Percentiles rank a stretch among this genome's conserved stretches.
These are phyloP conservation scores for Cebus imitator DNA, from an alignment of 2,113 vertebrate species.

Conservation along the genomic window DNA sequence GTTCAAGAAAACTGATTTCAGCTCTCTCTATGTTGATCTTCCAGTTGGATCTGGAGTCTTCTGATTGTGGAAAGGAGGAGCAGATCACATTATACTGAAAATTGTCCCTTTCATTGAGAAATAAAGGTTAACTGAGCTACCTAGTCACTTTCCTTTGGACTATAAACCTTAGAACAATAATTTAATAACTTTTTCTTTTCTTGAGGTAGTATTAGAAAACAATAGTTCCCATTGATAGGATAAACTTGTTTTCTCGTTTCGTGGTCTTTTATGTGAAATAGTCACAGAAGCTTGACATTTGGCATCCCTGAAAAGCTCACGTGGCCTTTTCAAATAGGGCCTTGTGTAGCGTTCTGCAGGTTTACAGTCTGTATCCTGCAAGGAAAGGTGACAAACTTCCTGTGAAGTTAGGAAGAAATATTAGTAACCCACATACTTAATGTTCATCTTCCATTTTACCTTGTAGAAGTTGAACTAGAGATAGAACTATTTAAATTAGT, in stretches of 20 bases:
- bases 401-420: background rate
- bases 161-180: background rate
- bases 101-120: background rate
- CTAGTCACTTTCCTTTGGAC: background rate
- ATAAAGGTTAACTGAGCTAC: background rate
- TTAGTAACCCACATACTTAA: background rate
- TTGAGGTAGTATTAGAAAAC: background rate
- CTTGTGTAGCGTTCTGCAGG: background rate
- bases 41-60: background rate
- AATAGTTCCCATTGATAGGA: background rate
- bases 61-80: background rate
- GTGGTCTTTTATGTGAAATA: background rate
- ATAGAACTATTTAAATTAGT: background rate
- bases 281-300: background rate
- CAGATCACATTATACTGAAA: background rate
- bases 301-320: background rate
- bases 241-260: constrained; percentile 14
- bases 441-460: background rate
- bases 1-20: background rate
- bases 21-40: background rate
- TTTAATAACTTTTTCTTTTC: background rate
- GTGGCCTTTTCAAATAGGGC: background rate
- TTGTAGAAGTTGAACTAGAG: background rate
- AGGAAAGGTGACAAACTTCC: background rate
- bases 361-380: background rate